Evolutionary conservation across 2,888 invertebrate species (phyloP).

Genomic region (Fabriciana adippe): DNA sequence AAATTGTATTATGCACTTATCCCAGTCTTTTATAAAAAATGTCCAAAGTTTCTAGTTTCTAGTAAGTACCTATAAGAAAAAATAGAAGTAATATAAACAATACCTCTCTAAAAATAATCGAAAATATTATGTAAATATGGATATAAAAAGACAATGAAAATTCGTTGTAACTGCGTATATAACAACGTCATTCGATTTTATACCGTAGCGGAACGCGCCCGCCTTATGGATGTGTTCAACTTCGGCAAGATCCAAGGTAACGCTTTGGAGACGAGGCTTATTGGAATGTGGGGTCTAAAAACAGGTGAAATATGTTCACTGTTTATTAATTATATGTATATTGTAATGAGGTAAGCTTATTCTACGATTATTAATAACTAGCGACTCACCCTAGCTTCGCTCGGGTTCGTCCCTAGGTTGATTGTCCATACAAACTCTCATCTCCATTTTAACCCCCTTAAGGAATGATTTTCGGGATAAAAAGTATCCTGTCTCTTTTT

Average conservation of each 20-base stretch:
- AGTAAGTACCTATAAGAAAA: background rate
- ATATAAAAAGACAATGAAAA: constrained; percentile 19
- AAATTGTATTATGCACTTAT: too few relatives aligned
- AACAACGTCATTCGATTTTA: constrained; percentile 25
- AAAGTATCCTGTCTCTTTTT: background rate
- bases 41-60: background rate
- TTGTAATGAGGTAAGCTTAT: background rate
- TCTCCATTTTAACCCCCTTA: too few relatives aligned
- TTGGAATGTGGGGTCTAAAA: constrained; percentile 55
- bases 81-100: background rate
- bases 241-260: constrained; percentile 71
- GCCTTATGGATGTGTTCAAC: constrained; percentile 62
- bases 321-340: background rate
- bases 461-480: background rate
- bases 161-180: constrained; percentile 17
- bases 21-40: too few relatives aligned
- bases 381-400: too few relatives aligned
- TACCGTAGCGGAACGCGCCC: constrained; percentile 51
- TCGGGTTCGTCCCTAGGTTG: too few relatives aligned
- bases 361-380: too few relatives aligned
- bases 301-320: constrained; percentile 45
- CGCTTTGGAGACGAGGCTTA: constrained; percentile 49
- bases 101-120: background rate
- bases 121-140: constrained; percentile 28
- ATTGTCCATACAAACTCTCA: too few relatives aligned